phyloP scores from a whole-genome alignment of 2,888 invertebrate genomes.

The Achlya flavicornis region DNA sequence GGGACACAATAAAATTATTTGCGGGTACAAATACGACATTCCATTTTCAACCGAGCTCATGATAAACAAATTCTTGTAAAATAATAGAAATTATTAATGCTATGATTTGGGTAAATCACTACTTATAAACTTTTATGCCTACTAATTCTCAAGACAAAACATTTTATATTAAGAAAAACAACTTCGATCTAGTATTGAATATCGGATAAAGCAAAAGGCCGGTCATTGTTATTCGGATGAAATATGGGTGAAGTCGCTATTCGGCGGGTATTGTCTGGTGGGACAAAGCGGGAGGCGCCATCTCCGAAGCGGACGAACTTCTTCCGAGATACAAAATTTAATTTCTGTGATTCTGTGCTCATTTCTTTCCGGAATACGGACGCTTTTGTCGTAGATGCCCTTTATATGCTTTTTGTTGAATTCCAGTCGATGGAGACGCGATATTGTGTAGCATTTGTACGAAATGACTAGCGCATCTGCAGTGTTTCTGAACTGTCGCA shows the following conservation, averaged over 20 bases:
- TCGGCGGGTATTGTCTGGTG: conserved; percentile 64
- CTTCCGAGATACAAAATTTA: conserved; percentile 70
- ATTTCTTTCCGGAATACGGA: conserved; percentile 55
- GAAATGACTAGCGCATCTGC: conserved; percentile 69
- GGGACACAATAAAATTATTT: conserved; percentile 52
- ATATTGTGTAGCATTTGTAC: conserved; percentile 71
- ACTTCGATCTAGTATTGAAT: conserved; percentile 59
- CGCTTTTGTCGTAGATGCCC: conserved; percentile 64
- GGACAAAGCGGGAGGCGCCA: conserved; percentile 60
- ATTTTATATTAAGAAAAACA: conserved; percentile 30
- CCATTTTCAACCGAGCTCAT: conserved; percentile 24
- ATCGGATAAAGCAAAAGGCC: conserved; percentile 64
- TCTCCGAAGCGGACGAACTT: conserved; percentile 54
- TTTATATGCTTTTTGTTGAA: conserved; percentile 67
- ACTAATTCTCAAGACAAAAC: conserved; percentile 11
- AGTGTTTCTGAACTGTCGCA: conserved; percentile 46
- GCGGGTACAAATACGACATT: conserved; percentile 41
- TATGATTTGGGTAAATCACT: no score
- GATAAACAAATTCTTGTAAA: conserved; percentile 36
- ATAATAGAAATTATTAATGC: not conserved
- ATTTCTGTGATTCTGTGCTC: conserved; percentile 71
- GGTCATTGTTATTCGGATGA: conserved; percentile 71
- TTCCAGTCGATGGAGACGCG: conserved; percentile 63
- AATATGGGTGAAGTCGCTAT: conserved; percentile 71
- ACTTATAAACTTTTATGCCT: no score